Conservation (phyloP, 1,140 invertebrate genomes). For the Cecropterus lyciades region DNA sequence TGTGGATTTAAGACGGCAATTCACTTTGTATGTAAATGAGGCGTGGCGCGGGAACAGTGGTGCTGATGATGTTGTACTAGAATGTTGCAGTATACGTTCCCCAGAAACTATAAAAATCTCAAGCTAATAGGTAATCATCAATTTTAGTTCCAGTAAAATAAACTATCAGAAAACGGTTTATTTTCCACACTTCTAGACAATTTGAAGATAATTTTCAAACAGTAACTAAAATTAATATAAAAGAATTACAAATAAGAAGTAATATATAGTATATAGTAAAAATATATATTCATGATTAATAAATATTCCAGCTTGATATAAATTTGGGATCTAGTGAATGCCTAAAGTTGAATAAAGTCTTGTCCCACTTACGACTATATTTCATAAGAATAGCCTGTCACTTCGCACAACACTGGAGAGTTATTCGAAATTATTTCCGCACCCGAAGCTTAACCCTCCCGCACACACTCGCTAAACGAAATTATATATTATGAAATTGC, state of each 20-base stretch:
- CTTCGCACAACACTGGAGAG: constrained; percentile 32
- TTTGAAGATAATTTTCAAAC: no score
- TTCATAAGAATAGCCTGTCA: constrained; percentile 32
- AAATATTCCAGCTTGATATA: constrained; percentile 6
- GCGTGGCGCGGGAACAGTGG: neutral
- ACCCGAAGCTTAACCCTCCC: constrained; percentile 25
- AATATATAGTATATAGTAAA: no score
- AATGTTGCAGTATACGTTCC: neutral
- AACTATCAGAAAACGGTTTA: no score
- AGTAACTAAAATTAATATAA: no score
- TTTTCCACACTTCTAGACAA: no score
- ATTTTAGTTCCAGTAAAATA: no score
- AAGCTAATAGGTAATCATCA: no score
- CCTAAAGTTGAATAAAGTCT: constrained; percentile 20
- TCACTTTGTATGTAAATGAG: neutral
- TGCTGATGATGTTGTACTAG: neutral
- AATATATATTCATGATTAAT: constrained; percentile 7
- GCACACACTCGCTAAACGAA: constrained; percentile 33
- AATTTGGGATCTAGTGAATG: neutral
- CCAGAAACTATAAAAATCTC: neutral
- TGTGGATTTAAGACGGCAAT: constrained; percentile 1
- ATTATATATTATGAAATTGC: constrained; percentile 44
- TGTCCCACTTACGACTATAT: constrained; percentile 26
- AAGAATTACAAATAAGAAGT: no score
- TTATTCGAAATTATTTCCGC: constrained; percentile 35